Evolutionary conservation across 2,888 invertebrate species (phyloP), one percentile per base, ranked within the genome.

Genomic region (Andrena praecox): DNA sequence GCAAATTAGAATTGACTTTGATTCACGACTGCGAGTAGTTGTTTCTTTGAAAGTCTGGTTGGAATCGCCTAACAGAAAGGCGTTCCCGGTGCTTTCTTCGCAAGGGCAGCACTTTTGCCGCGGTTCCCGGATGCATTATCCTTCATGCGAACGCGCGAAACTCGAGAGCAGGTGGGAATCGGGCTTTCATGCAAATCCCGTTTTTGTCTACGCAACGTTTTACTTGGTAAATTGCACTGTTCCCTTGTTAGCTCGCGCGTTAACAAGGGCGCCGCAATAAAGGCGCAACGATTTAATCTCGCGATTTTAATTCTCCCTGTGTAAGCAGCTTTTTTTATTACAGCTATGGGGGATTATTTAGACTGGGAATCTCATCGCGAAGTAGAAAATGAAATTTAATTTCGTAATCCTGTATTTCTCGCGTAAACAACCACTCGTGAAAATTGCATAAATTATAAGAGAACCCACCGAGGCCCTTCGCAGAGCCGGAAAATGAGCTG

Each of bases 271-370:
- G 27, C 42, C 24, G 8, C n/a, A 48, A 67, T 54, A 24, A 35
- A 29, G n/a, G 16, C 8, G 62, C n/a, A 33, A 31, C 62, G 31
- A 33, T 76, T 52, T 63, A 69, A 69, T 76, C 63, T 42, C 16
- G 31, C 12, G 60, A 48, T 10, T 63, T 4, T 12, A 12, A 24
- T 27, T 16, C 10, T 6, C 16, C 20, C 10, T 10, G 54, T 20
- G 16, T 16, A 54, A 42, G 4, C 16, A 27, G 10, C 3, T 31
- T 60, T 56, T 42, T 42, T 56, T 27, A 27, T 20, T 56, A 27
- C 56, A 56, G 31, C 33, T 54, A 35, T 54, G 52, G n/a, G n/a
- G 2, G 29, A 48, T 48, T 66, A 35, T 29, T 48, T 7, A 29
- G 48, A 48, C n/a, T 27, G 48, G 10, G 29, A 42, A 42, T 3